Evolutionary conservation across 1,140 invertebrate species (phyloP).

Genomic region (Oncopeltus fasciatus): DNA sequence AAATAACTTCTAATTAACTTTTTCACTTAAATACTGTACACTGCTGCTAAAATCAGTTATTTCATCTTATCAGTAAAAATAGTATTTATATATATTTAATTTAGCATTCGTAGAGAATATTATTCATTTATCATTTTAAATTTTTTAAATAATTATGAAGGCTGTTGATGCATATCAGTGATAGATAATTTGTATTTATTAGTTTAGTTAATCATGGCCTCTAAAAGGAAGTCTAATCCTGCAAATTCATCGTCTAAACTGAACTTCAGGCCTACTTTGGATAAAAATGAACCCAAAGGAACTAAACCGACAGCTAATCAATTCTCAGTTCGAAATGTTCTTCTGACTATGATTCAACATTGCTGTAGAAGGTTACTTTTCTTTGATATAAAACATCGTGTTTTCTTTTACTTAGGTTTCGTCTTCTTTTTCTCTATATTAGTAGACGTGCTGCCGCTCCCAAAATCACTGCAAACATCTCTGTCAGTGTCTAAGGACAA

Average conservation of each 20-base stretch:
- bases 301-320: conserved; percentile 13
- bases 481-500: conserved; percentile 10
- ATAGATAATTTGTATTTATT: no score
- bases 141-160: no score
- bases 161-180: no score
- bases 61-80: no score
- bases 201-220: background rate
- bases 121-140: no score
- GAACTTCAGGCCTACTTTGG: conserved; percentile 10
- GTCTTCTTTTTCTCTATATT: conserved; percentile 14
- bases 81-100: no score
- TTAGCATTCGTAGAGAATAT: no score
- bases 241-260: background rate
- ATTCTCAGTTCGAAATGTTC: background rate
- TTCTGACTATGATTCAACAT: conserved; percentile 3
- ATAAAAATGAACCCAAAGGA: conserved; percentile 6
- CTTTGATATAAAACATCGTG: conserved; percentile 8
- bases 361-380: conserved; percentile 12
- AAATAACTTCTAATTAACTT: no score
- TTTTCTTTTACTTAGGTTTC: conserved; percentile 9
- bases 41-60: no score
- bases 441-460: conserved; percentile 12
- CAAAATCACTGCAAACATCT: background rate
- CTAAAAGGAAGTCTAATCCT: background rate
- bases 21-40: no score